Base-by-base conservation (phyloP, 1,140 invertebrate species). In the Calephelis virginiensis region DNA sequence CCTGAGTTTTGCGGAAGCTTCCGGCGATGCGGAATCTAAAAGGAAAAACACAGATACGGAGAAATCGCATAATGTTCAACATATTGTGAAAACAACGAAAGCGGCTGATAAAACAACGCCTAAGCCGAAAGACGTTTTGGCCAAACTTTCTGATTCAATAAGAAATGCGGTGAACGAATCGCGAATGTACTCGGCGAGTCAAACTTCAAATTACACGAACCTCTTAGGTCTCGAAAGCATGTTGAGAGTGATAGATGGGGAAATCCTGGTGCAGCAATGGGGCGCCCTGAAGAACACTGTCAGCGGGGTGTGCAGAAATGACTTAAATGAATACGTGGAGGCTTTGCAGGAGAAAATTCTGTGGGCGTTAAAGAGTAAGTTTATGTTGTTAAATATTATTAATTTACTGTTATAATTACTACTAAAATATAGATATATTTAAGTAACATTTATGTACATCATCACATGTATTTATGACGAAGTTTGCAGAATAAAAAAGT, bases 341-440 rank as follows among this genome's bases (percentile, higher is more conserved):
- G 95, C 93, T 13, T 82, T 96, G 10, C 86, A 82, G 28, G 91
- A 92, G n/a, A 91, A 92, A 50, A 92, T 93, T 64, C 85, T 94
- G 48, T 96, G 95, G 95, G 95, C 95, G 1, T 83, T 95, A 6
- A 96, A 96, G 92, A 95, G 95, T 96, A 90, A 94, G 93, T 92
- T 14, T 5, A 60, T 43, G 7, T 43, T 43, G 7, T 6, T 8
- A 43, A 43, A 43, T 43, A 43, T 1, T 43, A 6, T 43, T 43
- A 43, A 43, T 43, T 43, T 40, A n/a, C 47, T 46, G 0, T 46
- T 53, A 9, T 53, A 6, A 50, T 11, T 6, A 50, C 48, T 12
- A 28, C 5, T 28, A 28, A 28, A 28, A 28, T 28, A 28, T n/a
- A n/a, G n/a, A n/a, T 28, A 28, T 28, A 28, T 1, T 28, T 28